phyloP scores from a whole-genome alignment of 2,888 invertebrate genomes.

The Euzophera pinguis region DNA sequence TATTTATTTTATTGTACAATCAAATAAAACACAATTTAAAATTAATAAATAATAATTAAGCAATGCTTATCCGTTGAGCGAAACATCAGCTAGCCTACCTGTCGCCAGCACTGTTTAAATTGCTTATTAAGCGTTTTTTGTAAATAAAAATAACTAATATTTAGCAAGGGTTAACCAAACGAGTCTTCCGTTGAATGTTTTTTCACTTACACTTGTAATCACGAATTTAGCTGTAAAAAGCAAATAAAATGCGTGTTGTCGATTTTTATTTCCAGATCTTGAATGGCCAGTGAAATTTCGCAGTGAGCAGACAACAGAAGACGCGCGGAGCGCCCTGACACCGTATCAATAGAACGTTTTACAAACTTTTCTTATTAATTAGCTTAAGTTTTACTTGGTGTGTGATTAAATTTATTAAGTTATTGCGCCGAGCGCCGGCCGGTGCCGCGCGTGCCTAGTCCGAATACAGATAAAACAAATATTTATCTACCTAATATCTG shows the following conservation, averaged over 20 bases:
- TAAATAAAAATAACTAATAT: too few species aligned
- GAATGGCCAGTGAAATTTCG: slow-evolving; percentile 47
- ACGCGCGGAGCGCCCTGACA: slow-evolving; percentile 58
- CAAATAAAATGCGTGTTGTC: slow-evolving; percentile 9
- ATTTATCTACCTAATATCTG: slow-evolving; percentile 71
- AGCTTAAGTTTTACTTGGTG: slow-evolving; percentile 73
- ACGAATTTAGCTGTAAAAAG: too few species aligned
- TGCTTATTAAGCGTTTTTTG: too few species aligned
- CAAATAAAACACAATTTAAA: too few species aligned
- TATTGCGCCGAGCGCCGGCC: slow-evolving; percentile 70
- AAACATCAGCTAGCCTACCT: too few species aligned
- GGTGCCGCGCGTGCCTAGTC: slow-evolving; percentile 73
- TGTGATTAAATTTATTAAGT: slow-evolving; percentile 73
- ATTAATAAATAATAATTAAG: too few species aligned
- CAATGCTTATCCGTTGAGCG: too few species aligned
- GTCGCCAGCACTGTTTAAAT: too few species aligned
- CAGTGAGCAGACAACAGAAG: slow-evolving; percentile 39
- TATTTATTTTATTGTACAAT: too few species aligned
- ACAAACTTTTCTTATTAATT: slow-evolving; percentile 67
- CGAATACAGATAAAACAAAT: slow-evolving; percentile 71
- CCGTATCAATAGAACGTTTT: slow-evolving; percentile 58
- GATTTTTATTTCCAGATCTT: slow-evolving; percentile 63
- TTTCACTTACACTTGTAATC: too few species aligned
- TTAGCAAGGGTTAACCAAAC: too few species aligned
- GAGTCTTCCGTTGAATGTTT: too few species aligned